Evolutionary conservation across 2,888 invertebrate genomes (phyloP), one percentile per base, ranked within the genome.

Genomic region (Gisinianus flammeolus): DNA sequence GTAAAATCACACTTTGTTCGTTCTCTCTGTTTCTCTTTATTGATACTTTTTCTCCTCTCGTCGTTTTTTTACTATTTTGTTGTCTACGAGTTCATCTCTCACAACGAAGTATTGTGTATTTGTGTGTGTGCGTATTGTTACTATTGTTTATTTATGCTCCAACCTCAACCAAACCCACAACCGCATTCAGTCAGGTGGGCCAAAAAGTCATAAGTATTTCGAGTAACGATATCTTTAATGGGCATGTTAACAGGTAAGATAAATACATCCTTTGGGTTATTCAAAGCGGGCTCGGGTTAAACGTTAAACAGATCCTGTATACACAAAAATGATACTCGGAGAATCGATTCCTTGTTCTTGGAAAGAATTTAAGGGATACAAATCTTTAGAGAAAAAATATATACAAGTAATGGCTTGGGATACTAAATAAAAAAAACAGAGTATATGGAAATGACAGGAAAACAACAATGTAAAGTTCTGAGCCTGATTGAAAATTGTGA

Each of bases 201-300:
- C 58, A 1, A n/a, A 22, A 24, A 44, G 16, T 44, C 6, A 6
- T 6, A 44, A 54, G 19, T 54, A n/a, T 4, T 8, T 24, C 12
- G 24, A 22, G 12, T 26, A 62, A 62, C 12, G 16, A 22, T n/a
- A 28, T 62, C 24, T 62, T 62, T 62, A 62, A 62, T 62, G 26
- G 62, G 24, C 26, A 62, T 62, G 62, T 62, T 62, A 62, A 62
- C 62, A 26, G 26, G 12, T 62, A 62, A 62, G 62, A 62, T 26
- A 62, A 62, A 62, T 62, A 26, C 28, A 26, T 12, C 16, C 22
- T 19, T 19, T 44, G 8, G 6, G 62, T 28, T 3, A 26, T 26
- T 24, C 12, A 28, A 26, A 26, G 5, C 4, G 28, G 10, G 28
- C 24, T 58, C 16, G 4, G 54, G 19, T 44, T 35, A 8, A 12